Base-by-base conservation (phyloP, 2,113 vertebrate genomes). In the Entomyzon cyanotis region DNA sequence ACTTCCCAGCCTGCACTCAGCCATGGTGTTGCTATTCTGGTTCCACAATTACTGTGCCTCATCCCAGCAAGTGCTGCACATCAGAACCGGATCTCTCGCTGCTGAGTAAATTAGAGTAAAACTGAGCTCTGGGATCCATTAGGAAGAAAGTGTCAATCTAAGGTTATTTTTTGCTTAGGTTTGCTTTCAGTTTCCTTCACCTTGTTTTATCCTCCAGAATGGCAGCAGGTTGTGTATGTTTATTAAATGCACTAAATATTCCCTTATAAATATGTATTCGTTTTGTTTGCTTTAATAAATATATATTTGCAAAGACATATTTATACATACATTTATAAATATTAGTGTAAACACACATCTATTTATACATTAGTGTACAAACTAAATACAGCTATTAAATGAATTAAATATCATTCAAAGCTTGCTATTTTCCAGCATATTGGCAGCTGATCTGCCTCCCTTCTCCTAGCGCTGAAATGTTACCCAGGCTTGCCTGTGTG, bases 261-360 rank as follows among this genome's bases (percentile, higher is more conserved):
- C 42, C 86, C 80, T 86, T 80, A 92, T 94, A 96, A 95, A 94
- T 96, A 95, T 94, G 93, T 64, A 96, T 96, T 77, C 39, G 37
- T 83, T 80, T 70, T 14, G 16, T 89, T 94, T 62, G 73, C 74
- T 91, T 92, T 84, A 84, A 97, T 93, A 96, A 91, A 87, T 80
- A 42, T 24, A 84, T 74, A 70, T 88, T 78, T 84, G 75, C 52
- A 74, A 70, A 92, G 64, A 39, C 55, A 37, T 84, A 70, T 92
- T 94, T 95, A 94, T 83, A 74, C 56, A 67, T 63, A 71, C 12
- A 65, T 89, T 86, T 96, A 92, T 96, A 95, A 88, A 93, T 90
- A 86, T 94, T 95, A 53, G 79, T 83, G 93, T 93, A 93, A 95
- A 90, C 56, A 80, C 28, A 6, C 24, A 80, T 65, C 71, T 95